phyloP scores from a whole-genome alignment of 2,113 vertebrate species.

The Cynopterus brachyotis region DNA sequence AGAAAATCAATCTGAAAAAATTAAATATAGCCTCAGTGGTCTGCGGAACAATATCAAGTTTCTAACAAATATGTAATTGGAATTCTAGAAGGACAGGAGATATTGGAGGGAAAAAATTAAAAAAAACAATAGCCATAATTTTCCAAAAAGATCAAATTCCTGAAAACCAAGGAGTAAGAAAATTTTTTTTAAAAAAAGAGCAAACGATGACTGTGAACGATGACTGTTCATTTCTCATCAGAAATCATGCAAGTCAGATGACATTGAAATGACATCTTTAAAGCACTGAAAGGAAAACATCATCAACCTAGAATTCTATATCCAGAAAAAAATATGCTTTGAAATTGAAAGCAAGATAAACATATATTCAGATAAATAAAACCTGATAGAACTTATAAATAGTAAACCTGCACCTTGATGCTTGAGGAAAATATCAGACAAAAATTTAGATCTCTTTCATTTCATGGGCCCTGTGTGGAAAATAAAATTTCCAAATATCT shows the following conservation, averaged over 20 bases:
- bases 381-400: background rate
- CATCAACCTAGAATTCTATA: background rate
- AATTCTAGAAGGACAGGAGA: background rate
- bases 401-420: background rate
- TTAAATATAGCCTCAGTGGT: background rate
- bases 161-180: background rate
- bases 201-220: too few species aligned
- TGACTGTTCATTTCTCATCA: background rate
- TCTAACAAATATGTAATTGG: conserved; percentile 6
- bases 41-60: background rate
- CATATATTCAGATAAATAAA: background rate
- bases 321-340: background rate
- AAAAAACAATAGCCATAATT: background rate
- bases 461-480: background rate
- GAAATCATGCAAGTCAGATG: background rate
- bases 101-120: background rate
- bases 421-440: background rate
- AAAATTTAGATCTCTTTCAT: background rate
- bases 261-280: background rate
- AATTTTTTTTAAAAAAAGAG: background rate
- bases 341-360: background rate
- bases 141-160: background rate
- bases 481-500: background rate
- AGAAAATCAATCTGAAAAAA: background rate
- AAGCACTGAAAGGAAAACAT: background rate